phyloP scores from a whole-genome alignment of 2,797 vertebrate species.

The Micromesistius poutassou region DNA sequence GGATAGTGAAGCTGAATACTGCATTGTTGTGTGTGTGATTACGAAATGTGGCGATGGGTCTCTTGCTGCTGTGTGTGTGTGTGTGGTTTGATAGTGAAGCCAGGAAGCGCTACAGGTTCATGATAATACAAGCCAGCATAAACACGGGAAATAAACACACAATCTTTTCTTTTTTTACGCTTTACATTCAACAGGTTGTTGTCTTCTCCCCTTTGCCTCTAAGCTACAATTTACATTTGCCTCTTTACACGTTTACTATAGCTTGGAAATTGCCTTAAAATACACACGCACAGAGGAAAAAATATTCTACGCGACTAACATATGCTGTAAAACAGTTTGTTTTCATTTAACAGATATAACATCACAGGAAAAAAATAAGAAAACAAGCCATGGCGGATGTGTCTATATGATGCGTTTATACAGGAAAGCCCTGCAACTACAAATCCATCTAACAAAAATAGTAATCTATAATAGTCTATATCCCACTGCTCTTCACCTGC shows the following conservation, averaged over 20 bases:
- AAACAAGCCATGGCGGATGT: constrained; percentile 46
- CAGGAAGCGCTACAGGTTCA: constrained; percentile 45
- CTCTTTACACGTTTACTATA: constrained; percentile 68
- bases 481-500: not conserved
- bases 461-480: constrained; percentile 3
- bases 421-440: constrained; percentile 72
- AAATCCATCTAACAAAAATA: constrained; percentile 39
- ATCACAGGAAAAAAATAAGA: constrained; percentile 57
- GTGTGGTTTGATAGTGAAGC: constrained; percentile 45
- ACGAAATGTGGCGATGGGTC: constrained; percentile 51
- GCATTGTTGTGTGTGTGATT: constrained; percentile 61
- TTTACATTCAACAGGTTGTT: constrained; percentile 75
- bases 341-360: constrained; percentile 69
- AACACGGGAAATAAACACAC: constrained; percentile 40
- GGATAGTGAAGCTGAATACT: constrained; percentile 69
- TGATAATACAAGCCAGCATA: constrained; percentile 53
- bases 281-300: constrained; percentile 51
- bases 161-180: constrained; percentile 55
- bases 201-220: constrained; percentile 61
- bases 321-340: constrained; percentile 58
- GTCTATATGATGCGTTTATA: constrained; percentile 65
- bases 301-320: constrained; percentile 58
- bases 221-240: constrained; percentile 70
- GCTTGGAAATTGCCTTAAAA: constrained; percentile 58
- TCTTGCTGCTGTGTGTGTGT: constrained; percentile 45